A percentile compares a stretch with the other conserved stretches of the same genome.
Evolutionary conservation across 2,113 vertebrate species (phyloP).

Genomic region (Crotalus tigris): DNA sequence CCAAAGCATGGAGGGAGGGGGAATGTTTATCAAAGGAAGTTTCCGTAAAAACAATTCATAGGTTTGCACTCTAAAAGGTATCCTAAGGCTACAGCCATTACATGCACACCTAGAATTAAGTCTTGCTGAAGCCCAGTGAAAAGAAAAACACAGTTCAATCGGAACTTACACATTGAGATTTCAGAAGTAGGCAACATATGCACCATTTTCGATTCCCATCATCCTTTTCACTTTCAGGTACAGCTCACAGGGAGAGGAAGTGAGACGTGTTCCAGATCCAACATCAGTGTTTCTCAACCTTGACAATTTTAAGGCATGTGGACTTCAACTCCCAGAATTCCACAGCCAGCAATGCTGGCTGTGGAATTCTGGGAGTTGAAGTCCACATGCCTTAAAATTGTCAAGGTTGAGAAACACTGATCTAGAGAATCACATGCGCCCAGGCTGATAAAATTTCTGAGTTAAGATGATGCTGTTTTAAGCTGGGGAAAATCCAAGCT

Average conservation of each 20-base stretch:
- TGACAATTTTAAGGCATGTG: too few species aligned
- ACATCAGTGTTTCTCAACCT: not conserved
- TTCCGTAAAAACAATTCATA: not conserved
- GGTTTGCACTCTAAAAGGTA: not conserved
- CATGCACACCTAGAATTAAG: not conserved
- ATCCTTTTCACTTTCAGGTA: not conserved
- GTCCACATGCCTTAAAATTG: too few species aligned
- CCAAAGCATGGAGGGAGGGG: not conserved
- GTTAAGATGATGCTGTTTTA: not conserved
- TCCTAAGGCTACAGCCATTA: not conserved
- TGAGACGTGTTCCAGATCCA: not conserved
- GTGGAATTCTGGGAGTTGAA: too few species aligned
- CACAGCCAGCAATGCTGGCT: too few species aligned
- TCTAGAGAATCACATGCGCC: not conserved
- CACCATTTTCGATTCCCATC: not conserved
- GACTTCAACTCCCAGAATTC: too few species aligned
- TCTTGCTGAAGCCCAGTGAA: not conserved
- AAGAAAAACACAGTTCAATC: not conserved
- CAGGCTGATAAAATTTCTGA: not conserved
- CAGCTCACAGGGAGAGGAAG: not conserved
- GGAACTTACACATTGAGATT: not conserved
- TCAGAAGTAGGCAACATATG: not conserved
- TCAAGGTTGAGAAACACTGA: too few species aligned
- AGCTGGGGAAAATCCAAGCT: not conserved
- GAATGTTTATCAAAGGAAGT: not conserved